Evolutionary conservation across 2,113 vertebrate genomes (phyloP).

Genomic region (Ciconia boyciana): DNA sequence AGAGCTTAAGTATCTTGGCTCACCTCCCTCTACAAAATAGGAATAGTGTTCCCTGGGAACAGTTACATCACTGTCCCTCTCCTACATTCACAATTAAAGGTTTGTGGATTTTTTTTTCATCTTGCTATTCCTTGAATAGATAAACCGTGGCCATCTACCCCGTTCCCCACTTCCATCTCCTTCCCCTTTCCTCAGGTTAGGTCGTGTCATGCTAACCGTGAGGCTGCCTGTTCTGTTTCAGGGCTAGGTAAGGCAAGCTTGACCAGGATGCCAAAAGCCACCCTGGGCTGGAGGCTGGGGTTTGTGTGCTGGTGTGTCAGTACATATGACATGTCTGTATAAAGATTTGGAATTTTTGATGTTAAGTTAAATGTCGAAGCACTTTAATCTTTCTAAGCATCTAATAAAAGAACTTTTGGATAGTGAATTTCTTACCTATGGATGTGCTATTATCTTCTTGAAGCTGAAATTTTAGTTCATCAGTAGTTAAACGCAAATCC

Average conservation of each 20-base stretch:
- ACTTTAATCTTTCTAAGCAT: not conserved
- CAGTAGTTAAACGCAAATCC: slow-evolving; percentile 22
- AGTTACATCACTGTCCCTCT: slow-evolving; percentile 75
- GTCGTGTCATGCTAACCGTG: accelerated
- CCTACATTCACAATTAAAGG: slow-evolving; percentile 61
- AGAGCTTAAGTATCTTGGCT: slow-evolving; percentile 85
- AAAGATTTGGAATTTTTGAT: not conserved
- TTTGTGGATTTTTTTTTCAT: slow-evolving; percentile 54
- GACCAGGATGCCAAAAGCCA: not conserved
- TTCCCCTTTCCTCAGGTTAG: not conserved
- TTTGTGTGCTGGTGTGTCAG: not conserved
- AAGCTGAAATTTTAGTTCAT: not conserved
- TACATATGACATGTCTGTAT: not conserved
- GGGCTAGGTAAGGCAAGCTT: not conserved
- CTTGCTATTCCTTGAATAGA: slow-evolving; percentile 44
- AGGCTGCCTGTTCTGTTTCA: not conserved
- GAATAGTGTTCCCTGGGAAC: slow-evolving; percentile 78
- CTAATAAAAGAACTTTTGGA: not conserved
- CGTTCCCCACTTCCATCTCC: not conserved
- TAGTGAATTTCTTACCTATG: not conserved
- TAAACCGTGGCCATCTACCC: not conserved
- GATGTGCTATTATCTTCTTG: not conserved
- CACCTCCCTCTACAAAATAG: slow-evolving; percentile 74
- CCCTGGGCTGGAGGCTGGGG: not conserved
- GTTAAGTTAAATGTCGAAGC: not conserved